Evolutionary conservation across 2,113 vertebrate species (phyloP), one percentile per base, ranked within the genome.

Genomic region (Corydoras maculifer): DNA sequence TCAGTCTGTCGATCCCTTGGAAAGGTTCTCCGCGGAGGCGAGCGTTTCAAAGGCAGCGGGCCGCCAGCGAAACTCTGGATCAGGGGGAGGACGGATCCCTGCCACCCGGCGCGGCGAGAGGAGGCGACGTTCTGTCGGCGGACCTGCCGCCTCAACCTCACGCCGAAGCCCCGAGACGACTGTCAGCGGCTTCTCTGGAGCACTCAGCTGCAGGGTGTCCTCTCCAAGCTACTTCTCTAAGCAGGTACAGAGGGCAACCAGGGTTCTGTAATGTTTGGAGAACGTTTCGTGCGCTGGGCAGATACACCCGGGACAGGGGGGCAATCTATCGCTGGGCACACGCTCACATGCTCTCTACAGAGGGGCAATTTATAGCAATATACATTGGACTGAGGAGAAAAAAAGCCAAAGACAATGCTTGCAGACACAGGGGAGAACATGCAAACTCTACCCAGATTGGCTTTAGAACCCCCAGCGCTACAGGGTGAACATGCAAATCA

Each of bases 51-150:
- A 90, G 96, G 18, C 95, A 98, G 87, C 87, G 95, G 59, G 96
- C 96, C 0, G 95, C 96, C 60, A 98, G 96, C 3, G 95, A 97
- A 85, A 97, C 93, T 84, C 91, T 90, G n/a, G 94, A 98, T 70
- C 93, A 91, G 65, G 89, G 91, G 2, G 92, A 90, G 31, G 87
- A 88, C 0, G 91, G 90, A 5, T 76, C 86, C 85, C 89, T 58
- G 86, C 86, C 87, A 83, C 9, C 50, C 3, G 65, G 15, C 49
- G 12, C 51, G 49, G 8, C 18, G 2, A 25, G 25, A 65, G 79
- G 50, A 68, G 77, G 82, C 48, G 84, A 87, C 11, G 54, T 90
- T 85, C 84, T 80, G 72, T 54, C 62, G 88, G 85, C 50, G 91
- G 73, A 91, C 90, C 77, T 90, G 92, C 9, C 86, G 85, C 61